A percentile compares a stretch with the other conserved stretches of the same genome.
Evolutionary conservation across 2,797 vertebrate species (phyloP).

Genomic region (Chaetophractus vellerosus): DNA sequence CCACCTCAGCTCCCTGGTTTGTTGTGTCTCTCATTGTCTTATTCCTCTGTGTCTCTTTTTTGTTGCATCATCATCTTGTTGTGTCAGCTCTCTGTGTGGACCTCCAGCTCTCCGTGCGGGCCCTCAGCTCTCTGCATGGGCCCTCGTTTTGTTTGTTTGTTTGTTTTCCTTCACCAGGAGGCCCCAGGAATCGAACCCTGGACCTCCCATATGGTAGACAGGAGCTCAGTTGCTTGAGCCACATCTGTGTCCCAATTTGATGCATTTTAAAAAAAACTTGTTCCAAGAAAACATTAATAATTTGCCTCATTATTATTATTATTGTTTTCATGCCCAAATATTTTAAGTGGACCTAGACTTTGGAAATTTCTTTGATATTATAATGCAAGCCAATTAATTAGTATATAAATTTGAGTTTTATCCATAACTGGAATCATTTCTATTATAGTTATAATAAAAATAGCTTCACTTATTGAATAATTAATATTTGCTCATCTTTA

Average conservation of each 20-base stretch:
- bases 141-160: no score
- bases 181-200: no score
- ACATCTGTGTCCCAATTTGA: background rate
- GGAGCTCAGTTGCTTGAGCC: no score
- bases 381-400: background rate
- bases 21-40: no score
- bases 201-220: no score
- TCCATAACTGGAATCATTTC: slow-evolving; percentile 28
- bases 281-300: slow-evolving; percentile 21
- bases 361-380: slow-evolving; percentile 22
- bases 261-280: slow-evolving; percentile 1
- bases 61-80: no score
- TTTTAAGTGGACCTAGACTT: slow-evolving; percentile 51
- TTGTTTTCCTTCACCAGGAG: no score
- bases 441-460: slow-evolving; percentile 41
- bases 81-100: no score
- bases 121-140: no score
- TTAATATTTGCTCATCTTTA: slow-evolving; percentile 37
- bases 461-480: slow-evolving; percentile 18
- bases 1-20: no score
- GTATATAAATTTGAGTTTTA: slow-evolving; percentile 47
- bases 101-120: no score
- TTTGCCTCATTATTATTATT: slow-evolving; percentile 27
- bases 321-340: slow-evolving; percentile 28
- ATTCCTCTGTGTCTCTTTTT: no score